Conservation (phyloP, 2,888 invertebrate species). For the Noctua janthe region DNA sequence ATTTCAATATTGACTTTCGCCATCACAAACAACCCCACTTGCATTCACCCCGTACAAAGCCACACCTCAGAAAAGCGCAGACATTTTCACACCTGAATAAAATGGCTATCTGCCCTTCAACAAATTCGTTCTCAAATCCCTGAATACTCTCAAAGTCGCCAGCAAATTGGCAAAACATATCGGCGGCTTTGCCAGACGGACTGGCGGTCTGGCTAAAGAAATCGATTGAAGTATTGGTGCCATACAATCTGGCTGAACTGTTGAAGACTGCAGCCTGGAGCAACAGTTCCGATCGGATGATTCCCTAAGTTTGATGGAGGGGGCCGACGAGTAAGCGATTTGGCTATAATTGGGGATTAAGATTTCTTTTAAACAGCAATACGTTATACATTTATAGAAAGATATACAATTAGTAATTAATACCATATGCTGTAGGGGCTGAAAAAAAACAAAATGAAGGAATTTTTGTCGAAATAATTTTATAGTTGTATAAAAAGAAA, state of each 20-base stretch:
- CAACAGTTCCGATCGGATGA: constrained; percentile 78
- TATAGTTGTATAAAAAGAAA: neutral
- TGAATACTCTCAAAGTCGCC: constrained; percentile 64
- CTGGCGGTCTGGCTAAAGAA: constrained; percentile 67
- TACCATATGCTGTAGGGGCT: neutral
- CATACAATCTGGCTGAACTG: constrained; percentile 70
- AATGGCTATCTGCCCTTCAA: constrained; percentile 56
- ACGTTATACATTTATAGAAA: neutral
- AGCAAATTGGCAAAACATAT: constrained; percentile 70
- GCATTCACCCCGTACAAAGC: neutral
- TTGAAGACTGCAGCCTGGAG: constrained; percentile 71
- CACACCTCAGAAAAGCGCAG: constrained; percentile 50
- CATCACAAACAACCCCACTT: neutral
- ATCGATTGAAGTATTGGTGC: constrained; percentile 75
- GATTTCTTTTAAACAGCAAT: neutral
- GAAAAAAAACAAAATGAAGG: neutral
- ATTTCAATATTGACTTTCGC: neutral
- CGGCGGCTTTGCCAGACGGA: constrained; percentile 64
- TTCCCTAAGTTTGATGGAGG: constrained; percentile 66
- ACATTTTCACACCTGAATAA: constrained; percentile 60
- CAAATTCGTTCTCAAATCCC: constrained; percentile 65
- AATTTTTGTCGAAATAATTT: neutral
- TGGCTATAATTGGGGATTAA: neutral
- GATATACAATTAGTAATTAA: neutral
- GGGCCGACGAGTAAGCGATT: constrained; percentile 44